Evolutionary conservation across 2,797 vertebrate species (phyloP), one percentile per base, ranked within the genome.

Genomic region (Bovichtus diacanthus): DNA sequence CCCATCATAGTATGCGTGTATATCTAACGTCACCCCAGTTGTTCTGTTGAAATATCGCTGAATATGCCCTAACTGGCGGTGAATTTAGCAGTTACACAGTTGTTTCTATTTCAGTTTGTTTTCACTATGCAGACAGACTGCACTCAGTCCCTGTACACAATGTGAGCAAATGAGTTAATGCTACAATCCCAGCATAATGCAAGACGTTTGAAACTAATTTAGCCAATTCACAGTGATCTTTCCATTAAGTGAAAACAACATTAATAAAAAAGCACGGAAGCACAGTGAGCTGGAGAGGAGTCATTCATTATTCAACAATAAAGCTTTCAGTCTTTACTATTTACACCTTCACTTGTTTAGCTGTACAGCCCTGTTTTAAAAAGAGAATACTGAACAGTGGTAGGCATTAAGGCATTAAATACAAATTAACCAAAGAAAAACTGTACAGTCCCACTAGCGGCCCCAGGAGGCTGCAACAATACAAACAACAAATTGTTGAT

Each of bases 161-260:
- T 65, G 36, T 21, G 19, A 58, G 46, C 21, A 46, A 47, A 59
- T 23, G 4, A 50, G 54, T 18, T 23, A 34, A 62, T 62, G 43
- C 25, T 51, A 10, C 23, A 63, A 54, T 18, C 29, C 18, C 21
- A 12, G 67, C 50, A 62, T 15, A 21, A 67, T 41, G 43, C 44
- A 25, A 29, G 27, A 44, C 8, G 18, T 41, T 66, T 63, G 67
- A 19, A 59, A 7, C 29, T 38, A 58, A 80, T 76, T 73, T 69
- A 76, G 76, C 39, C 38, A 31, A 31, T 44, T 25, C 60, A 62
- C 18, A 31, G 3, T 21, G 23, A 61, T 34, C 41, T 54, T 62
- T 67, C n/a, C 55, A 38, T 60, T 71, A 31, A 67, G 9, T 41
- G 47, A 61, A 59, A 68, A 73, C 63, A 79, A 47, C 31, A 21